Base-by-base conservation (phyloP, 2,888 invertebrate genomes). In the Drosophila melanocephala region DNA sequence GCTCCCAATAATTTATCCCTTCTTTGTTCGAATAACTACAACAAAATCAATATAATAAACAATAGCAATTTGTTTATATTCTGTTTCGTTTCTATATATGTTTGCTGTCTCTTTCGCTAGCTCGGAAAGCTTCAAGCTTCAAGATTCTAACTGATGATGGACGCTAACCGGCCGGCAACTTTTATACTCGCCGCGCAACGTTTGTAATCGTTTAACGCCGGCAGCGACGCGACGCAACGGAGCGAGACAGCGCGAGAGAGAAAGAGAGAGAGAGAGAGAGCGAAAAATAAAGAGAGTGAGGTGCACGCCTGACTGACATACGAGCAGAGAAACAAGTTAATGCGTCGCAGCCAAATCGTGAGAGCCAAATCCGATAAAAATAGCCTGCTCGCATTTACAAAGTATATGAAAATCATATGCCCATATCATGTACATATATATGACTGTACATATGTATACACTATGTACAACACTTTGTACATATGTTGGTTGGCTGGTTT, bases 91-190 rank as follows among this genome's bases (percentile, higher is more conserved):
- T 32, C 47, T 35, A 35, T 52, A 35, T 50, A 22, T 32, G 35
- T 60, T 32, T 35, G 30, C 30, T 53, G 68, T 19, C 35, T 57
- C 33, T 51, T 37, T 67, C 28, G 37, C 37, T 56, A 26, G n/a
- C 55, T 52, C 30, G 52, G 73, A 67, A 73, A 77, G 85, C 75
- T 59, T 32, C 64, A 57, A 79, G 71, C 75, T 57, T 47, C 64
- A 55, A 79, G 70, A 74, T 70, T 62, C 58, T 42, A 60, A 90
- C 88, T 91, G 83, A 77, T 84, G 74, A 53, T 66, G 58, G 42
- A 33, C 57, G 58, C 55, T 73, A 14, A 75, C 83, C 88, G 82
- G 86, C 78, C 74, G 81, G 83, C 79, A 77, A 58, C 88, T 89
- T 89, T 91, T 89, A 89, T 89, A 89, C 73, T 55, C 73, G 61